These are phyloP conservation scores for Drosophila sproati DNA, from an alignment of 1,140 invertebrate species.

Conservation along the genomic window DNA sequence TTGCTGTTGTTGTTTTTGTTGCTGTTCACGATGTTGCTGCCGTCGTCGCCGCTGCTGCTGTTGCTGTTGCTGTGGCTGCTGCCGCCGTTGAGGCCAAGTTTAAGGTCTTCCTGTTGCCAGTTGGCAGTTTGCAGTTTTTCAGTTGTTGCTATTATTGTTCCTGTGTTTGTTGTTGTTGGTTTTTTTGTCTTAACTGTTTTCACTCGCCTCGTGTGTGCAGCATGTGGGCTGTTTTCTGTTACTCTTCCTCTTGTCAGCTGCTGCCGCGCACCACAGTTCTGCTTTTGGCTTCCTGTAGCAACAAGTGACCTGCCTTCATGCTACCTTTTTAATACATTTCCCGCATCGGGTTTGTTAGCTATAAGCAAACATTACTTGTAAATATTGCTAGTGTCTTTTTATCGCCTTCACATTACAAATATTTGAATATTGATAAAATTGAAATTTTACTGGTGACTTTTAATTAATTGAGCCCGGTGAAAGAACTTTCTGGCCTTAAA, in stretches of 20 bases:
- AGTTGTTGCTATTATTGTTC: conserved; percentile 44
- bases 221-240: conserved; percentile 68
- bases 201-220: conserved; percentile 65
- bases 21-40: conserved; percentile 69
- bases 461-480: too few species aligned
- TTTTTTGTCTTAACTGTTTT: conserved; percentile 79
- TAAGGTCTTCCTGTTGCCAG: conserved; percentile 80
- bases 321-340: conserved; percentile 65
- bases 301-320: conserved; percentile 69
- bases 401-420: too few species aligned
- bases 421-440: too few species aligned
- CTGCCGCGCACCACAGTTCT: conserved; percentile 12
- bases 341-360: conserved; percentile 12
- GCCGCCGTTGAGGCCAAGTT: conserved; percentile 72
- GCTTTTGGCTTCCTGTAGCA: conserved; percentile 52
- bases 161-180: conserved; percentile 8
- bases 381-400: too few species aligned
- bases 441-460: too few species aligned
- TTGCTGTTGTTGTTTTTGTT: conserved; percentile 48
- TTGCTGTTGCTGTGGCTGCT: conserved; percentile 8
- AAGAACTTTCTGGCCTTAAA: too few species aligned
- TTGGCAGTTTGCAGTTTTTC: conserved; percentile 64
- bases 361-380: neutral
- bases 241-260: conserved; percentile 57
- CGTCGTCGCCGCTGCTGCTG: conserved; percentile 44